Conservation (phyloP, 1,140 invertebrate genomes). For the Hyles euphorbiae region DNA sequence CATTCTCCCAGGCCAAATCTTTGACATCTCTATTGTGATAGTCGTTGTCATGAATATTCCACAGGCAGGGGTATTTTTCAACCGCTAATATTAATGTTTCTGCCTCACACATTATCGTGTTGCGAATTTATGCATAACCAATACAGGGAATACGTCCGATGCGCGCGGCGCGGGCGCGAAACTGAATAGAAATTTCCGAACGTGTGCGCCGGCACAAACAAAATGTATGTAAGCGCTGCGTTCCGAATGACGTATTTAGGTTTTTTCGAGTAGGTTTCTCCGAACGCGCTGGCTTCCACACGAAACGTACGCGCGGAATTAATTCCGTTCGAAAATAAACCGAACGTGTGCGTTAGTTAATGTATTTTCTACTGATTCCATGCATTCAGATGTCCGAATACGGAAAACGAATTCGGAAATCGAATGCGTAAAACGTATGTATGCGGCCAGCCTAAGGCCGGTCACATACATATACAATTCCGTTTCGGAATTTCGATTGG, state of each 20-base stretch:
- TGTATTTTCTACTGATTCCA: too few species aligned
- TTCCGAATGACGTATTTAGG: constrained; percentile 4
- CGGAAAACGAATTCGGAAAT: too few species aligned
- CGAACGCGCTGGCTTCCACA: too few species aligned
- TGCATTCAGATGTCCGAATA: too few species aligned
- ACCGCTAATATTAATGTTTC: constrained; percentile 20
- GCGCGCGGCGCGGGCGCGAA: constrained; percentile 6
- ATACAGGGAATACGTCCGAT: constrained; percentile 6
- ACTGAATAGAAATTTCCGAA: constrained; percentile 3
- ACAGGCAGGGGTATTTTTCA: constrained; percentile 24
- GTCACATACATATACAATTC: background rate
- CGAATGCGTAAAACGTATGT: too few species aligned
- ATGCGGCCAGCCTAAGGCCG: too few species aligned
- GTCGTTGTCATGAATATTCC: constrained; percentile 18
- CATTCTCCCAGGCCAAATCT: constrained; percentile 24
- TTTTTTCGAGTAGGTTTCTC: background rate
- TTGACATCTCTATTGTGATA: constrained; percentile 26
- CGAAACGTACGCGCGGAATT: too few species aligned
- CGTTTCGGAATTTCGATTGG: background rate
- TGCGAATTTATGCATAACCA: constrained; percentile 3
- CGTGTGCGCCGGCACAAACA: background rate
- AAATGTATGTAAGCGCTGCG: constrained; percentile 4
- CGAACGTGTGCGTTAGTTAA: too few species aligned
- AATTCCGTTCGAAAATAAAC: too few species aligned
- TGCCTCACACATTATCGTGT: constrained; percentile 12